Evolutionary conservation across 2,797 vertebrate species (phyloP).

Genomic region (Enteromius thamalakanensis): DNA sequence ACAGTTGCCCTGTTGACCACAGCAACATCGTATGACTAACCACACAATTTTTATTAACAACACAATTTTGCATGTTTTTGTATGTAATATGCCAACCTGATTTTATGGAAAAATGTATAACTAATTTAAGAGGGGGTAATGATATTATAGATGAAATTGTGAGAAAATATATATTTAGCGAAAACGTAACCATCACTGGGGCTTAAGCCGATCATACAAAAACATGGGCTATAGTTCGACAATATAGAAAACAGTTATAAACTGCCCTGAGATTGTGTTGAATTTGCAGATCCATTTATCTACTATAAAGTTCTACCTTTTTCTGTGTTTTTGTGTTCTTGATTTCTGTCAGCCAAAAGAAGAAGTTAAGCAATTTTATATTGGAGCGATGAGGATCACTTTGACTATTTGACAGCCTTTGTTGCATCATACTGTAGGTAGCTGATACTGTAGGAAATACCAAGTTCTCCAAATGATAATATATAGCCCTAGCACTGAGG

Average conservation of each 20-base stretch:
- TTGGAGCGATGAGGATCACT: background rate
- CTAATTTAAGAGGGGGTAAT: no score
- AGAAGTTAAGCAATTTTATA: background rate
- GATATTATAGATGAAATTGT: no score
- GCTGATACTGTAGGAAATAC: conserved; percentile 6
- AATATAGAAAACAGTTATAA: background rate
- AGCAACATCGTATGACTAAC: background rate
- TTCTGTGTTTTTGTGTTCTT: background rate
- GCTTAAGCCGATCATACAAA: background rate
- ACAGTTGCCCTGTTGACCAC: background rate
- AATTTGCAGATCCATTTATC: background rate
- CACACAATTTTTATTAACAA: background rate
- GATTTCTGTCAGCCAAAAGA: background rate
- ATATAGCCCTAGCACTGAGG: conserved; percentile 2
- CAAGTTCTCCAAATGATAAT: conserved; percentile 9
- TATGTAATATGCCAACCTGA: no score
- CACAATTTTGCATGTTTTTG: background rate
- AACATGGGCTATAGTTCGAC: background rate
- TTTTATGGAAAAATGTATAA: no score
- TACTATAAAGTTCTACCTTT: background rate
- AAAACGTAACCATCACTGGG: background rate
- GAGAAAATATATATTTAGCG: background rate
- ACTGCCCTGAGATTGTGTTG: background rate
- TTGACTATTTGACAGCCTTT: background rate
- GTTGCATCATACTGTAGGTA: conserved; percentile 26